These are phyloP conservation scores for Drosophila phalerata DNA, from an alignment of 2,888 invertebrate species.

Conservation along the genomic window DNA sequence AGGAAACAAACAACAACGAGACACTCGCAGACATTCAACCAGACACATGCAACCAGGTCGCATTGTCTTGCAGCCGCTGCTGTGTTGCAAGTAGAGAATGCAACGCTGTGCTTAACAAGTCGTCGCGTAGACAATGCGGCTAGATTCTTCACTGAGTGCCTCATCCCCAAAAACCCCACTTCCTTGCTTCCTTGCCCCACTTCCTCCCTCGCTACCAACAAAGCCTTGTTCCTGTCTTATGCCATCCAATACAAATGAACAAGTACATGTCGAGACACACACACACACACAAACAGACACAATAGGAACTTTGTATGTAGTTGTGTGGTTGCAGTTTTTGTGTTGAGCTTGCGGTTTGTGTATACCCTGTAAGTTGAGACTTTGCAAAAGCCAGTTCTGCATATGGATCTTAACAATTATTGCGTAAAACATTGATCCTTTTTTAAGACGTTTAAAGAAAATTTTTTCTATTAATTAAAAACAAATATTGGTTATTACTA, in stretches of 20 bases:
- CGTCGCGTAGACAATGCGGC: conserved; percentile 58
- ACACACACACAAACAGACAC: conserved; percentile 16
- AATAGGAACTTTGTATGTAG: conserved; percentile 40
- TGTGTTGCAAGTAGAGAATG: conserved; percentile 45
- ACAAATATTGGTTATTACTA: too few relatives aligned
- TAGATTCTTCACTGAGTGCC: conserved; percentile 28
- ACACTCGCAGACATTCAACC: conserved; percentile 27
- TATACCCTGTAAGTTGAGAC: conserved; percentile 36
- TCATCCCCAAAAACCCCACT: not conserved
- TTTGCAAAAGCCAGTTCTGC: not conserved
- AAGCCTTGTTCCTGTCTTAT: conserved; percentile 28
- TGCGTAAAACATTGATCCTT: too few relatives aligned
- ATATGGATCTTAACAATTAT: not conserved
- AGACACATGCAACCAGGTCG: conserved; percentile 39
- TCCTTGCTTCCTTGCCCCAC: not conserved
- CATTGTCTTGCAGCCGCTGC: conserved; percentile 39
- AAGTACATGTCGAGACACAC: conserved; percentile 44
- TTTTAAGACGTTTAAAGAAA: too few relatives aligned
- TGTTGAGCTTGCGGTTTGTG: conserved; percentile 63
- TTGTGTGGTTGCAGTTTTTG: conserved; percentile 53
- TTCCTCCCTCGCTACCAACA: not conserved
- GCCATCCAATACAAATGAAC: conserved; percentile 45
- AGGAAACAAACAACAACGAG: conserved; percentile 31
- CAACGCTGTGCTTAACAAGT: conserved; percentile 63
- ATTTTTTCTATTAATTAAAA: too few relatives aligned